Percentiles rank a stretch among this genome's conserved stretches.
phyloP scores from a whole-genome alignment of 1,140 invertebrate genomes.

The Yoshiicerus persimilis region DNA sequence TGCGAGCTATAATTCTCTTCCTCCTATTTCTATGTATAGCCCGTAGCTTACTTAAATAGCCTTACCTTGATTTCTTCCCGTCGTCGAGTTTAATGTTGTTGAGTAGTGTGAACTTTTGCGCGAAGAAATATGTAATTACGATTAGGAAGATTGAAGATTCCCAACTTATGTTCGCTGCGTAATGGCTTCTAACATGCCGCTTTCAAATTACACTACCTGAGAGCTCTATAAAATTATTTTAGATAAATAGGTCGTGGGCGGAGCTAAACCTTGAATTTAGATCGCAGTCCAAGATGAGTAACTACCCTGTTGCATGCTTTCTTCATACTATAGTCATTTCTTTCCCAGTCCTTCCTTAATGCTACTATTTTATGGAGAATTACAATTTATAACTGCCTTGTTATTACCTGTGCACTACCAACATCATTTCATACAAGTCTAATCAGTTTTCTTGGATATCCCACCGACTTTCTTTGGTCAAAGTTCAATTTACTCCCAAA shows the following conservation, averaged over 20 bases:
- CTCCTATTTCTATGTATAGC: no score
- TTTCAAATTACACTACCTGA: neutral
- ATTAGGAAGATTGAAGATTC: conserved; percentile 8
- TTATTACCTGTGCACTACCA: neutral
- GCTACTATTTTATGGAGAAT: neutral
- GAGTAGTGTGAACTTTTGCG: neutral
- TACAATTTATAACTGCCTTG: neutral
- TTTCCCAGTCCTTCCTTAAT: neutral
- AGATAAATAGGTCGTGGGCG: neutral
- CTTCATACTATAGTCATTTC: neutral
- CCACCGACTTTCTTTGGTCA: neutral
- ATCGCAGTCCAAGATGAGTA: neutral
- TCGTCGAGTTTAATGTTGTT: neutral
- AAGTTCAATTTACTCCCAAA: neutral
- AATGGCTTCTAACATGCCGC: neutral
- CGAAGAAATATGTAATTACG: neutral
- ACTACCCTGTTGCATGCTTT: conserved; percentile 21
- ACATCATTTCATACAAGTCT: neutral
- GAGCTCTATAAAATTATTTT: neutral
- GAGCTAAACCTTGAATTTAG: neutral
- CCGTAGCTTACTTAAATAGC: neutral
- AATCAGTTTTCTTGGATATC: neutral
- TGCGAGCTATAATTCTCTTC: neutral
- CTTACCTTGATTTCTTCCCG: neutral
- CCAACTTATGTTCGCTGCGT: neutral